phyloP scores from a whole-genome alignment of 2,797 vertebrate species.

The Sebastes vulpes region DNA sequence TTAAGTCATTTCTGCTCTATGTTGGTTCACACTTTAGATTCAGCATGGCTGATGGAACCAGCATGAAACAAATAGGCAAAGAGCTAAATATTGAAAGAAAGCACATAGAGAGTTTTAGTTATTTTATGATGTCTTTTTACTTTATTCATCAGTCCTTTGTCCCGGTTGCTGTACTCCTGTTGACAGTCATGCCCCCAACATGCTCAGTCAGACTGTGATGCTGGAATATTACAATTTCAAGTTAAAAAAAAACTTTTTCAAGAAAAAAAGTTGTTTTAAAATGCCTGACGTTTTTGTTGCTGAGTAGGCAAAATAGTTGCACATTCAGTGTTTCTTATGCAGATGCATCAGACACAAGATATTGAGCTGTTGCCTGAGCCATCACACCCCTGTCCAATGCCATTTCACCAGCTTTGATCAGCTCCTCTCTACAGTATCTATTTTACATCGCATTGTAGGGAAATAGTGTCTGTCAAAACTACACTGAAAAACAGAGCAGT shows the following conservation, averaged over 20 bases:
- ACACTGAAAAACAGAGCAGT: not conserved
- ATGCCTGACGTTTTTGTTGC: not conserved
- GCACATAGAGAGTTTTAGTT: not conserved
- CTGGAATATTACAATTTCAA: not conserved
- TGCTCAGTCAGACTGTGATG: not conserved
- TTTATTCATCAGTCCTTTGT: constrained; percentile 2
- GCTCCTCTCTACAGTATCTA: not conserved
- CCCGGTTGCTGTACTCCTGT: not conserved
- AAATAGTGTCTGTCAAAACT: not conserved
- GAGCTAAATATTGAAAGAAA: not conserved
- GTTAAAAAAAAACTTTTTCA: not conserved
- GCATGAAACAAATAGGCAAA: not conserved
- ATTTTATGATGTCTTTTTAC: constrained; percentile 6
- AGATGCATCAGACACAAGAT: not conserved
- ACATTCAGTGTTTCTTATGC: not conserved
- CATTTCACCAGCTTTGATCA: not conserved
- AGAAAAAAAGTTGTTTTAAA: not conserved
- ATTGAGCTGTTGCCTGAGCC: constrained; percentile 11
- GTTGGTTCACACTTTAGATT: not conserved
- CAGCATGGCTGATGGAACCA: not conserved
- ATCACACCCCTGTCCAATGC: not conserved
- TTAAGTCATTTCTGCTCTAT: not conserved
- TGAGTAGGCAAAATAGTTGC: not conserved
- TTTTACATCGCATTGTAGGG: not conserved
- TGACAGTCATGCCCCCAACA: not conserved